These are phyloP conservation scores for Amphiprion clarkii DNA, from an alignment of 2,797 vertebrate species.

Conservation along the genomic window DNA sequence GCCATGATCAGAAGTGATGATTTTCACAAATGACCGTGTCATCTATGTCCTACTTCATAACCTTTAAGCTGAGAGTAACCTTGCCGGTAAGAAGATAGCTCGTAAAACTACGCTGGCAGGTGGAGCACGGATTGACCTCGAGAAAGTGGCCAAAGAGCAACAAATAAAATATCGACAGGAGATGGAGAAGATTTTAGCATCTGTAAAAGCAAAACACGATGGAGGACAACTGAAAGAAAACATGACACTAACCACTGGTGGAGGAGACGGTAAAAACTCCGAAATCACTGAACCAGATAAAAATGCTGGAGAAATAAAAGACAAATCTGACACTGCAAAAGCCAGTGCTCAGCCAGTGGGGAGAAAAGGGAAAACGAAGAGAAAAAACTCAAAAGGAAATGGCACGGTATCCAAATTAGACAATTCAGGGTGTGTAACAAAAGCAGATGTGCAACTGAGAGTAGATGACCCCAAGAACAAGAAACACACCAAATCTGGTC, in stretches of 20 bases:
- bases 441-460: constrained; percentile 6
- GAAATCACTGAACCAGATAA: constrained; percentile 10
- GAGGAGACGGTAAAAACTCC: constrained; percentile 14
- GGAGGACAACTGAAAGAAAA: constrained; percentile 35
- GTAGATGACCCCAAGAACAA: constrained; percentile 7
- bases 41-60: constrained; percentile 21
- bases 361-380: constrained; percentile 11
- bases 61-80: constrained; percentile 61
- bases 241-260: not conserved
- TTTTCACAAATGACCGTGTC: constrained; percentile 10
- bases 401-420: not conserved
- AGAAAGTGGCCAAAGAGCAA: constrained; percentile 76
- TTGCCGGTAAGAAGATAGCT: constrained; percentile 50
- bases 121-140: constrained; percentile 61
- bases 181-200: constrained; percentile 61
- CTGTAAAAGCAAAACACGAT: constrained; percentile 41
- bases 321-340: fast-evolving
- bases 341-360: not conserved
- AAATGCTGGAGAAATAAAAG: constrained; percentile 9
- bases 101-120: constrained; percentile 64
- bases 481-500: constrained; percentile 25
- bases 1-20: constrained; percentile 1
- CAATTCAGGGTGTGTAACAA: not conserved
- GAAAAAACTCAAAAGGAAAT: constrained; percentile 14
- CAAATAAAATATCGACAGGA: constrained; percentile 70